phyloP scores from a whole-genome alignment of 1,140 invertebrate species.

The Tetragnatha versicolor region DNA sequence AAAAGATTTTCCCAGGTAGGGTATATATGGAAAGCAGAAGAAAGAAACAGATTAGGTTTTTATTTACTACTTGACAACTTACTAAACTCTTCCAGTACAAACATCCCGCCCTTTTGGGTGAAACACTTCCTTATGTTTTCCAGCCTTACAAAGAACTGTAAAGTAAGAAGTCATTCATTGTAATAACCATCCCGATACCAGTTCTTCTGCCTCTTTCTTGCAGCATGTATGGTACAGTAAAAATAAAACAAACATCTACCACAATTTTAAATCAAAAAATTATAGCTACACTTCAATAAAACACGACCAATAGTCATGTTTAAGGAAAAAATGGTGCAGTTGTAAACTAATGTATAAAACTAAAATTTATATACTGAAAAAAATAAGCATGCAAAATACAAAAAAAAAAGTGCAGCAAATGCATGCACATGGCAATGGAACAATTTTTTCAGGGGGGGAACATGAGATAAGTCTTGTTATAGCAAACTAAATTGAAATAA shows the following conservation, averaged over 20 bases:
- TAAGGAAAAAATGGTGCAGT: background rate
- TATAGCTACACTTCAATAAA: slow-evolving; percentile 1
- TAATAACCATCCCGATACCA: slow-evolving; percentile 41
- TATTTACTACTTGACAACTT: slow-evolving; percentile 69
- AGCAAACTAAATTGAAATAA: slow-evolving; percentile 8
- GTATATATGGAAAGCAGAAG: slow-evolving; percentile 53
- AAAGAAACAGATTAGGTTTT: slow-evolving; percentile 56
- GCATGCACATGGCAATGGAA: slow-evolving; percentile 22
- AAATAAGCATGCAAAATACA: slow-evolving; percentile 7
- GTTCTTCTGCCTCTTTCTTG: slow-evolving; percentile 55
- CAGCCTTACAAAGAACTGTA: slow-evolving; percentile 99
- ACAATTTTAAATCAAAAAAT: slow-evolving; percentile 29
- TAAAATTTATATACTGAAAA: background rate
- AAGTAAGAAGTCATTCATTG: slow-evolving; percentile 64
- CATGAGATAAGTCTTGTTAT: background rate
- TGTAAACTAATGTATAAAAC: background rate
- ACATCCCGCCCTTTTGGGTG: slow-evolving; percentile 97
- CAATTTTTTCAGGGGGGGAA: background rate
- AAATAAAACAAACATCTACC: slow-evolving; percentile 42
- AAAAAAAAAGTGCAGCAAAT: slow-evolving; percentile 16
- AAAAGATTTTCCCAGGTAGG: slow-evolving; percentile 43
- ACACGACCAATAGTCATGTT: background rate
- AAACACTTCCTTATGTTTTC: slow-evolving; percentile 99
- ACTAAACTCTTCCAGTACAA: slow-evolving; percentile 99
- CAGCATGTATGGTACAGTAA: slow-evolving; percentile 23